These are phyloP conservation scores for Drosophila austrosaltans DNA, from an alignment of 2,888 invertebrate genomes.

Conservation along the genomic window DNA sequence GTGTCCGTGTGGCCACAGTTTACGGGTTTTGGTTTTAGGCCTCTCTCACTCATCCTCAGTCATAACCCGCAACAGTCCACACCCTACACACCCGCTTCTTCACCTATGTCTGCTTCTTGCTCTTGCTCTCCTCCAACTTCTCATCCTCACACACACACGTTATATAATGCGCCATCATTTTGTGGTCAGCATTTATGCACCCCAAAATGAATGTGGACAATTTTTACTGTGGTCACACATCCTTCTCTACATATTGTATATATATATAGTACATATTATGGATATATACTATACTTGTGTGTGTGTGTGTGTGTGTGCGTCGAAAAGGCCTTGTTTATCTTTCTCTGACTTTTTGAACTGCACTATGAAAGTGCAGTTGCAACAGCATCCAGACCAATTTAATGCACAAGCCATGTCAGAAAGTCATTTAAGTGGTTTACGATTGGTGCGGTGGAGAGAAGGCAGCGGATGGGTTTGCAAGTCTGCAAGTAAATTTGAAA, in stretches of 20 bases:
- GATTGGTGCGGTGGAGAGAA: background rate
- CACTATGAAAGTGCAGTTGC: conserved; percentile 43
- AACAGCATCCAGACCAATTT: conserved; percentile 44
- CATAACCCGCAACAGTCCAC: background rate
- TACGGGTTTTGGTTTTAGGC: conserved; percentile 57
- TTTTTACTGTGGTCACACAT: conserved; percentile 10
- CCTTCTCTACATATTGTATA: background rate
- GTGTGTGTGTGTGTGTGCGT: conserved; percentile 1
- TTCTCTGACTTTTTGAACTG: conserved; percentile 68
- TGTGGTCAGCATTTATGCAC: conserved; percentile 79
- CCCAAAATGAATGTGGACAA: conserved; percentile 47
- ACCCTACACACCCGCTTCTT: background rate
- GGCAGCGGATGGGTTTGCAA: background rate
- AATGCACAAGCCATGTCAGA: conserved; percentile 66
- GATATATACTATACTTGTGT: background rate
- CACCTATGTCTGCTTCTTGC: background rate
- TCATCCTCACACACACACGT: conserved; percentile 40
- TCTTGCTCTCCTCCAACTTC: conserved; percentile 15
- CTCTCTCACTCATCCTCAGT: conserved; percentile 53
- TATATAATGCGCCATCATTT: conserved; percentile 79
- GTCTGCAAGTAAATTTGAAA: background rate
- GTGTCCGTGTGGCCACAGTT: conserved; percentile 63
- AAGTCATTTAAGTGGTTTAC: conserved; percentile 58
- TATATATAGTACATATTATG: background rate
- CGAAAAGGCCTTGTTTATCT: conserved; percentile 6